phyloP scores from a whole-genome alignment of 2,113 vertebrate species.

The Oncorhynchus nerka region DNA sequence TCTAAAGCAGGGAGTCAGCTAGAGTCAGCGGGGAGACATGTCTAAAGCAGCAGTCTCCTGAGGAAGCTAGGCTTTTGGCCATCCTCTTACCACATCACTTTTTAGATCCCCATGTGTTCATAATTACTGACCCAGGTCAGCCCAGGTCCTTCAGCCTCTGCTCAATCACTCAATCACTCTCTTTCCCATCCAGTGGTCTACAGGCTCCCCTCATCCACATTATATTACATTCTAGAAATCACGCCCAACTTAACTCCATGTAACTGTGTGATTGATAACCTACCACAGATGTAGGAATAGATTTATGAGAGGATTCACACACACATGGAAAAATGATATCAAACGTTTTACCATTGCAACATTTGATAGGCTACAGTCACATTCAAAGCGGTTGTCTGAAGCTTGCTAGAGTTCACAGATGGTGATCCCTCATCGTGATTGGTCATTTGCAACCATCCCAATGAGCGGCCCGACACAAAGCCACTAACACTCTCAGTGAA shows the following conservation, averaged over 20 bases:
- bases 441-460: no score
- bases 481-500: no score
- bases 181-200: not conserved
- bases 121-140: not conserved
- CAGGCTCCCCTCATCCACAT: not conserved
- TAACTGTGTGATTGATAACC: not conserved
- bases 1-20: no score
- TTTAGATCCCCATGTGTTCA: not conserved
- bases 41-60: not conserved
- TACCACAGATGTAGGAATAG: not conserved
- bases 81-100: not conserved
- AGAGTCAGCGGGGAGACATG: not conserved
- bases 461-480: no score
- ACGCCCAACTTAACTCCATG: not conserved
- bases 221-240: not conserved
- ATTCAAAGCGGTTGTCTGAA: no score
- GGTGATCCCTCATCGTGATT: no score
- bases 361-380: no score
- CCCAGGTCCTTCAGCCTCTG: not conserved
- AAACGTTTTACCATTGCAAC: no score
- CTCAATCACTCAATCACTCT: slow-evolving; percentile 10
- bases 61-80: slow-evolving; percentile 13
- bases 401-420: no score
- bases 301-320: not conserved
- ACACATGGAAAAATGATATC: not conserved